A percentile compares a stretch with the other conserved stretches of the same genome.
phyloP scores from a whole-genome alignment of 1,140 invertebrate species.

The Neotoxoptera formosana region DNA sequence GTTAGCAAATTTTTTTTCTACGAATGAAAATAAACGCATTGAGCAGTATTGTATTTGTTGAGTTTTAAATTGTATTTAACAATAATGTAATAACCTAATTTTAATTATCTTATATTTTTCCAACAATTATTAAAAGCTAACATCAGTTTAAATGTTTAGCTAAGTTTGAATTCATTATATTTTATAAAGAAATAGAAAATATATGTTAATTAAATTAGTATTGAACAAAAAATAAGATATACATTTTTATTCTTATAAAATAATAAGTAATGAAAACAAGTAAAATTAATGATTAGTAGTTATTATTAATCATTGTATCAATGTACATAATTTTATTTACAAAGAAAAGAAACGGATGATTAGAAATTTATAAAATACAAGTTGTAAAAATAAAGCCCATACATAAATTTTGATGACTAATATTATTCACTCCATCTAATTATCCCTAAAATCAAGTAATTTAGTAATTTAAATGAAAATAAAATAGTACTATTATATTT shows the following conservation, averaged over 20 bases:
- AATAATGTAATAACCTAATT: not conserved
- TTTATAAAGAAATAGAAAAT: conserved; percentile 4
- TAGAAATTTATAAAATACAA: conserved; percentile 20
- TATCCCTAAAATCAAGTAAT: conserved; percentile 9
- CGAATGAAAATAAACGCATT: not conserved
- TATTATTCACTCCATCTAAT: not conserved
- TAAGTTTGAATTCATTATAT: not conserved
- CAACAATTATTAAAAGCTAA: conserved; percentile 21
- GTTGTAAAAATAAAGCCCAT: not conserved
- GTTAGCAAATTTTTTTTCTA: not conserved
- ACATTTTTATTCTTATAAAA: not conserved
- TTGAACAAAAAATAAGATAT: not conserved
- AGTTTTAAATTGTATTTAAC: not conserved
- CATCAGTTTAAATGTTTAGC: not conserved
- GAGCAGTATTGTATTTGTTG: not conserved
- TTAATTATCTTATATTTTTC: not conserved
- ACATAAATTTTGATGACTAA: conserved; percentile 10
- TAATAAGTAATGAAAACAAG: conserved; percentile 33
- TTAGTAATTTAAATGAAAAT: conserved; percentile 16
- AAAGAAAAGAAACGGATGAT: not conserved
- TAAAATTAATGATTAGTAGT: conserved; percentile 14
- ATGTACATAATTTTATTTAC: conserved; percentile 51
- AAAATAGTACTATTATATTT: conserved; percentile 26
- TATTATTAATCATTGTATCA: conserved; percentile 28
- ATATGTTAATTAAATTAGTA: conserved; percentile 27